Evolutionary conservation across 1,140 invertebrate species (phyloP), one percentile per base, ranked within the genome.

Genomic region (Trichonephila clavata): DNA sequence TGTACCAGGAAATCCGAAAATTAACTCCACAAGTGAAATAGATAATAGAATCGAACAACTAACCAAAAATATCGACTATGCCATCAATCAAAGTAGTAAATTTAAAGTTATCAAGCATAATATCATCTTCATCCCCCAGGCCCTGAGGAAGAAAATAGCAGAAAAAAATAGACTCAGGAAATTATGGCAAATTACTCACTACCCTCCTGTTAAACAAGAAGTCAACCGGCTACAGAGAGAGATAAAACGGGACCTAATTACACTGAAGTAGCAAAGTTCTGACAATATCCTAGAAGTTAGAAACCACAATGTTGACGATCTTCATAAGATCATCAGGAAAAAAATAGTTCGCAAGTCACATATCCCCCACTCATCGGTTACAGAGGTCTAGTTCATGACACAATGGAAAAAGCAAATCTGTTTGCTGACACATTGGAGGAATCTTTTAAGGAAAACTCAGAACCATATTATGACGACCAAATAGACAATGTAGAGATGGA

Each of bases 401-500:
- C 43, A 0, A 2, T 8, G 43, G 43, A 6, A 50, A 50, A 50
- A 50, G 43, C 43, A 2, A 10, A 50, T 0, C 10, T 71, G 1
- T 24, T 71, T 32, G 27, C 14, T 0, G 13, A 71, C 10, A 14
- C 24, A 0, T 13, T 32, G 2, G 68, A 71, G 32, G 14, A 32
- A 0, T 71, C 68, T 0, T 71, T 71, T 14, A 24, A 32, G 4
- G 24, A 16, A 14, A 71, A 71, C 32, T 2, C 24, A 3, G 10
- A 13, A 13, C 68, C 68, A 0, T 71, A 71, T 24, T 2, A 2
- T 16, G 24, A 71, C 16, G 0, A 16, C 0, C 68, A 32, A 0
- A 71, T 71, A 2, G 13, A 5, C 1, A 0, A 0, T 0, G 68
- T 27, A 0, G 14, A 71, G 0, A 71, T 0, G 0, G 0, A 8